Base-by-base conservation (phyloP, 2,888 invertebrate genomes). In the Willowsia nigromaculata region DNA sequence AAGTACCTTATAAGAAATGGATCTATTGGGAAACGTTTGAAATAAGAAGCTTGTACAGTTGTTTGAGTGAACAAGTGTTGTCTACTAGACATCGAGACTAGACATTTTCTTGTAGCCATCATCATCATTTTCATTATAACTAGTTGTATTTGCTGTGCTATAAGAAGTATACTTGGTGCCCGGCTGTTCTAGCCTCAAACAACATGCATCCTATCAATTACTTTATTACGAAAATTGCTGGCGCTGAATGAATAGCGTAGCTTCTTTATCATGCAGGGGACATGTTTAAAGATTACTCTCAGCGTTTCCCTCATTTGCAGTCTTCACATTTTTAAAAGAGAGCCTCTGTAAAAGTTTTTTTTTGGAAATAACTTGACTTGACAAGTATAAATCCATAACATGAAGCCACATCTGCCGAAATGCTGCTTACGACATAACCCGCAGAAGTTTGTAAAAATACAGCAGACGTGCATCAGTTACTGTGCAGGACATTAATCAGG, bases 401-500 rank as follows among this genome's bases (percentile, higher is more conserved):
- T 43, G 11, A 43, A 9, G 4, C 4, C 43, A 3, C 43, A 43
- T 43, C 43, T 43, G 43, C 43, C n/a, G 13, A 1, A 13, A 13
- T 9, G 1, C 43, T 43, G 43, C 43, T 18, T 5, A 53, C 53
- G 18, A 53, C 53, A 53, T 2, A 53, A 13, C 0, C 15, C 27
- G 0, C 62, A 62, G 15, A 30, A 27, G 30, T 40, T 40, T 40
- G 68, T 40, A 62, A 62, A 62, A 68, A 71, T n/a, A 71, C 37
- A 25, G 40, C 40, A 40, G 7, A 71, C 37, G 68, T 40, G 40
- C 7, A 37, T 18, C 30, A 22, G 33, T 15, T 18, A 68, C 13
- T 74, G 25, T 47, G 5, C 47, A 18, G 33, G 9, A 30, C 76
- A 76, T 76, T 76, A 76, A 76, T 76, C 76, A 76, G 27, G 76